Percentiles rank a stretch among this genome's conserved stretches.
These are phyloP conservation scores for Galaxias olidus DNA, from an alignment of 2,797 vertebrate species.

Conservation along the genomic window DNA sequence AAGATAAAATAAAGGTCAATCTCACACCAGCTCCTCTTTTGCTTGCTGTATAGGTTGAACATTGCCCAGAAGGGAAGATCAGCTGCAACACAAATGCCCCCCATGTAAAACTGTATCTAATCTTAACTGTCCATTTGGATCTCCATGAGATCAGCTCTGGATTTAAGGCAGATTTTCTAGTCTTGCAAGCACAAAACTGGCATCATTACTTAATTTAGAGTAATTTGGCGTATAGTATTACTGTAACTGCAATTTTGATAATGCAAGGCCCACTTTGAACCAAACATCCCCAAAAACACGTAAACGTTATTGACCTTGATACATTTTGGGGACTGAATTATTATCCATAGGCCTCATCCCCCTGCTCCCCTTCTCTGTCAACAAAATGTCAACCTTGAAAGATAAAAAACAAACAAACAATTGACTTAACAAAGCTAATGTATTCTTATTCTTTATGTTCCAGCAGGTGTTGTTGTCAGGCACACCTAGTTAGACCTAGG, in stretches of 20 bases:
- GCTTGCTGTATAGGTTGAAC: conserved; percentile 42
- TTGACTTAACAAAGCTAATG: conserved; percentile 28
- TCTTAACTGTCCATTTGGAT: conserved; percentile 5
- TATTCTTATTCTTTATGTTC: conserved; percentile 5
- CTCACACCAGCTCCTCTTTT: conserved; percentile 52
- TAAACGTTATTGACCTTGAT: conserved; percentile 20
- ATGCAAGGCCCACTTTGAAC: neutral
- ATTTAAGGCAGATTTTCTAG: neutral
- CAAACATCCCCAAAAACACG: conserved; percentile 13
- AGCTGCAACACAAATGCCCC: conserved; percentile 27
- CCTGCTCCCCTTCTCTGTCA: conserved; percentile 13
- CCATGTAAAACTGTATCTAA: conserved; percentile 24
- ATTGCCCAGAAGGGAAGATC: conserved; percentile 32
- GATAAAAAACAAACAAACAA: conserved; percentile 14
- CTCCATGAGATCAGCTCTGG: conserved; percentile 7
- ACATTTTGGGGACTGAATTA: conserved; percentile 26
- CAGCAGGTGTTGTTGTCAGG: conserved; percentile 21
- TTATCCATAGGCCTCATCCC: conserved; percentile 11
- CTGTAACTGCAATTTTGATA: neutral
- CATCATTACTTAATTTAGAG: too few relatives aligned
- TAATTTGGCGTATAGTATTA: neutral
- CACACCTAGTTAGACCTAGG: conserved; percentile 21
- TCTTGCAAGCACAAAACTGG: too few relatives aligned
- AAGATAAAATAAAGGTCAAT: conserved; percentile 64
- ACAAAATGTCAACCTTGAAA: conserved; percentile 10